Evolutionary conservation across 2,888 invertebrate genomes (phyloP).

Genomic region (Apocheima hispidaria): DNA sequence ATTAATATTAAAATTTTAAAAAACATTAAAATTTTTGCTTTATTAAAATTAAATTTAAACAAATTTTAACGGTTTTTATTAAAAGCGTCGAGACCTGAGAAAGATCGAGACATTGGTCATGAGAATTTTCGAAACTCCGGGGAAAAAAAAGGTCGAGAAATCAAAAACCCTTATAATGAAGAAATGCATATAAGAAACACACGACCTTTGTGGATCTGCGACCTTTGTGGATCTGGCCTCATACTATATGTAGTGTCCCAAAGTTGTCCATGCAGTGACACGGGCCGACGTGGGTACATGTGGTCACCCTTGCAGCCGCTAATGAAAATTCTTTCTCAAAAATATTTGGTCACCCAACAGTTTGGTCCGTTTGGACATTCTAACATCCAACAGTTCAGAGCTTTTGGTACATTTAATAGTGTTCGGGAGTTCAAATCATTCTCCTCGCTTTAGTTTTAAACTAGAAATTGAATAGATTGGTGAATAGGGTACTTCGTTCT

Average conservation of each 20-base stretch:
- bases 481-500: neutral
- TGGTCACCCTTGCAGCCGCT: constrained; percentile 60
- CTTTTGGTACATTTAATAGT: constrained; percentile 20
- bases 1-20: too few relatives aligned
- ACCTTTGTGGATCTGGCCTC: too few relatives aligned
- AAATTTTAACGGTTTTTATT: too few relatives aligned
- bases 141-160: too few relatives aligned
- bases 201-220: too few relatives aligned
- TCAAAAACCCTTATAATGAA: too few relatives aligned
- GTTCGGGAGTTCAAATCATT: constrained; percentile 39
- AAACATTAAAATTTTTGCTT: too few relatives aligned
- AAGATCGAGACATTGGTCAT: too few relatives aligned
- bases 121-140: too few relatives aligned
- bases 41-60: too few relatives aligned
- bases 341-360: constrained; percentile 46
- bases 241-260: constrained; percentile 15
- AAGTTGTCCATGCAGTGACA: constrained; percentile 50
- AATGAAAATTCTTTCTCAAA: constrained; percentile 71
- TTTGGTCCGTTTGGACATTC: constrained; percentile 19
- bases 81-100: too few relatives aligned
- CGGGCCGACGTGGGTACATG: constrained; percentile 57
- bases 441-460: constrained; percentile 31
- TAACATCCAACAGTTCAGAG: constrained; percentile 22
- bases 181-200: too few relatives aligned
- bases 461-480: constrained; percentile 17